Conservation (phyloP, 2,113 vertebrate species). For the Hiodon tergisus region DNA sequence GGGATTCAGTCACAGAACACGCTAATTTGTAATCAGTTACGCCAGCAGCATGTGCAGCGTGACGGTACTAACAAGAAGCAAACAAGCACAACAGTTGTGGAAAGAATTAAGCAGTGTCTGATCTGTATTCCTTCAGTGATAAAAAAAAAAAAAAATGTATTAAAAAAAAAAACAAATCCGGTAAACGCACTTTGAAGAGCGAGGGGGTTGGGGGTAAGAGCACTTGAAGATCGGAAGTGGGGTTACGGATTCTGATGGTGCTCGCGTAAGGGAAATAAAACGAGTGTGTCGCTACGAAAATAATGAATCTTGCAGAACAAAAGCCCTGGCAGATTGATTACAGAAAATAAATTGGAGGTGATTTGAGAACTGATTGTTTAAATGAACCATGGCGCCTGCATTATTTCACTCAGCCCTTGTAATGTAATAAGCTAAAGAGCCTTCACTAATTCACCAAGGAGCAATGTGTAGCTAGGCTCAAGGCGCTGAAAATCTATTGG, state of each 20-base stretch:
- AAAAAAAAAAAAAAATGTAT: not conserved
- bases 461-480: conserved; percentile 30
- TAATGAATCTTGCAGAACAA: conserved; percentile 44
- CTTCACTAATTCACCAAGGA: conserved; percentile 33
- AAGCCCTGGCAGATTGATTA: conserved; percentile 52
- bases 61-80: too few relatives aligned
- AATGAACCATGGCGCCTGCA: conserved; percentile 48
- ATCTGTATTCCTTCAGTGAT: too few relatives aligned
- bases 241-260: conserved; percentile 6
- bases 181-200: not conserved
- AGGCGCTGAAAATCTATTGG: conserved; percentile 51
- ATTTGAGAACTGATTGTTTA: conserved; percentile 50
- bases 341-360: conserved; percentile 53
- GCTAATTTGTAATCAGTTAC: too few relatives aligned
- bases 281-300: conserved; percentile 28
- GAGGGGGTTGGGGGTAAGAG: not conserved
- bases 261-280: conserved; percentile 13
- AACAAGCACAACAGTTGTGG: too few relatives aligned
- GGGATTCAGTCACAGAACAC: too few relatives aligned
- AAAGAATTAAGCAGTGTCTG: too few relatives aligned
- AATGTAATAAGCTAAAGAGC: conserved; percentile 42
- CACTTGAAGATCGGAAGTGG: not conserved
- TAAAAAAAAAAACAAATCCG: not conserved
- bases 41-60: too few relatives aligned
- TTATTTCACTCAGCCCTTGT: conserved; percentile 55